phyloP scores from a whole-genome alignment of 2,113 vertebrate species.

The Caranx melampygus region DNA sequence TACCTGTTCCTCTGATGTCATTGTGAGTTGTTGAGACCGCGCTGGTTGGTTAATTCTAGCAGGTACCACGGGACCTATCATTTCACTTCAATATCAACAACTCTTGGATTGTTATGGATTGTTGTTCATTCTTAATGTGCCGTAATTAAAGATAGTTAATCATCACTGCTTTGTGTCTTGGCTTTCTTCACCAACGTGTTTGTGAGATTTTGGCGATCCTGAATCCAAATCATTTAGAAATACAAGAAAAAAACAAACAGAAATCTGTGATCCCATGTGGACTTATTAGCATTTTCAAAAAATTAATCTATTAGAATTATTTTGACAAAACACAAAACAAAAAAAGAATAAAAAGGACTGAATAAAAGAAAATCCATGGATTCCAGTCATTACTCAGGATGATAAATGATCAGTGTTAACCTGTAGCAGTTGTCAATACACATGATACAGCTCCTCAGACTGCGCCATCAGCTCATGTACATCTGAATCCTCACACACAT shows the following conservation, averaged over 20 bases:
- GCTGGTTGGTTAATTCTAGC: not conserved
- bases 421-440: too few species aligned
- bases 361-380: not conserved
- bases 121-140: conserved; percentile 1
- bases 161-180: not conserved
- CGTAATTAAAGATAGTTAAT: not conserved
- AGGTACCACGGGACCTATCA: not conserved
- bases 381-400: not conserved
- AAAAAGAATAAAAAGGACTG: not conserved
- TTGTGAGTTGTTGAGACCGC: conserved; percentile 1
- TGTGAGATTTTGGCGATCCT: not conserved
- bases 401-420: not conserved
- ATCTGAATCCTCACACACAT: too few species aligned
- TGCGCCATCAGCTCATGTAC: too few species aligned
- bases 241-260: too few species aligned
- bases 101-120: not conserved
- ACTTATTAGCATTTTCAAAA: too few species aligned
- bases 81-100: not conserved
- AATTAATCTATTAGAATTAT: too few species aligned
- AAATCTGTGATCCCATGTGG: too few species aligned
- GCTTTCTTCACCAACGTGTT: not conserved
- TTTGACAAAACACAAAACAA: not conserved
- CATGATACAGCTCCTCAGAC: too few species aligned
- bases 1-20: not conserved
- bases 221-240: not conserved